These are phyloP conservation scores for Passerina amoena DNA, from an alignment of 2,113 vertebrate genomes.

Conservation along the genomic window DNA sequence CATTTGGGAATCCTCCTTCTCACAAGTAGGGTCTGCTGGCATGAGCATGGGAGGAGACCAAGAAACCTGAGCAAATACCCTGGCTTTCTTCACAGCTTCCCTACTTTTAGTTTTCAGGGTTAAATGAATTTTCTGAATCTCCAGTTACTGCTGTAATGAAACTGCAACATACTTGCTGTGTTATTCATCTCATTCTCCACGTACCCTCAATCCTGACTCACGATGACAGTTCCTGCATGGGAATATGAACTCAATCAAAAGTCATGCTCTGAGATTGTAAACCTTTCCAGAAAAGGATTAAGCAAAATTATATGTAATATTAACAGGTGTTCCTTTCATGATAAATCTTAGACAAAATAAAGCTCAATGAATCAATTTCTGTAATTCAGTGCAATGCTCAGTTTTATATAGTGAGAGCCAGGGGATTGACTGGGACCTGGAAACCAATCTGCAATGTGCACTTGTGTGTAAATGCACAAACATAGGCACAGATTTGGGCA, in stretches of 20 bases:
- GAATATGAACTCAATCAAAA: not conserved
- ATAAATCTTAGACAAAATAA: not conserved
- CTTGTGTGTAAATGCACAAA: not conserved
- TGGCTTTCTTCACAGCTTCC: not conserved
- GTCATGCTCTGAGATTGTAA: not conserved
- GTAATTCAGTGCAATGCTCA: not conserved
- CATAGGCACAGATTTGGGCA: not conserved
- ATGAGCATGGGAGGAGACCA: not conserved
- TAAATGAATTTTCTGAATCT: not conserved
- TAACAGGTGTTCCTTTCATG: not conserved
- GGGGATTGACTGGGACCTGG: not conserved
- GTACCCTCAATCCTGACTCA: not conserved
- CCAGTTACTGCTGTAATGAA: not conserved
- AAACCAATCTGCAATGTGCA: rapidly evolving
- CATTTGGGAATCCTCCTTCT: not conserved
- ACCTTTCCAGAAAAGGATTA: not conserved
- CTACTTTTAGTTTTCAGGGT: not conserved
- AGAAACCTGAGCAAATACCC: not conserved
- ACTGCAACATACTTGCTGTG: not conserved
- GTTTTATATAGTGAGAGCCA: not conserved
- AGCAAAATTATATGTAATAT: not conserved
- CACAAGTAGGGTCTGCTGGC: rapidly evolving
- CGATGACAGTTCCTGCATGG: not conserved
- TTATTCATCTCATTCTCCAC: not conserved
- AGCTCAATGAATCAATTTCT: not conserved